Evolutionary conservation across 2,113 vertebrate species (phyloP), one percentile per base, ranked within the genome.

Genomic region (Ageneiosus marmoratus): DNA sequence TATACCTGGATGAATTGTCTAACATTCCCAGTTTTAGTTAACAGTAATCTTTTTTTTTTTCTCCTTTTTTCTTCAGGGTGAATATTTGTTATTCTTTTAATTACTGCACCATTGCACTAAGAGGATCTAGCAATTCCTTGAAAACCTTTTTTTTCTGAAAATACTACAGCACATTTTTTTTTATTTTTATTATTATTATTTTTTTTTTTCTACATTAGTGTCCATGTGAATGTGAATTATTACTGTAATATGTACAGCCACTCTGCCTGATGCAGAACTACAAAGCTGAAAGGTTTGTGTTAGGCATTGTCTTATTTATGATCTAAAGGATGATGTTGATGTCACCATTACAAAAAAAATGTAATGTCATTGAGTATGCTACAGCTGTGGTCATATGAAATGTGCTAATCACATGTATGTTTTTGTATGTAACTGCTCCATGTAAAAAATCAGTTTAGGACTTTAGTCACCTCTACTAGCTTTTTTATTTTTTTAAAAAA

Each of bases 61-160:
- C 11, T 75, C 87, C 81, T 76, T 51, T 83, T 85, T 11, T 3
- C 15, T 63, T 32, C 9, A 41, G 82, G 92, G 91, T 93, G 90
- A 89, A 92, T 92, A 86, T 89, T 89, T 90, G 81, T 89, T 85
- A 82, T 91, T 88, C 24, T 62, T 88, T 87, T 89, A 83, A 83
- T 86, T 86, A 90, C 86, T 88, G 83, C 86, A 76, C 53, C 80
- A 89, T 91, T 91, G 89, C 88, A 89, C 89, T 90, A 65, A 3
- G 81, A 87, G 87, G 77, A 55, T 73, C 86, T 83, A 89, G 90
- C 89, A 89, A 89, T 87, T 56, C 69, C 81, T 86, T 80, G 67
- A 12, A 82, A 29, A 29, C 81, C 70, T 37, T 82, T 87, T 37
- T 88, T 82, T 78, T 90, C 56, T 87, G 83, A 86, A 87, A 41